Base-by-base conservation (phyloP, 2,797 vertebrate genomes). In the Macropodus opercularis region DNA sequence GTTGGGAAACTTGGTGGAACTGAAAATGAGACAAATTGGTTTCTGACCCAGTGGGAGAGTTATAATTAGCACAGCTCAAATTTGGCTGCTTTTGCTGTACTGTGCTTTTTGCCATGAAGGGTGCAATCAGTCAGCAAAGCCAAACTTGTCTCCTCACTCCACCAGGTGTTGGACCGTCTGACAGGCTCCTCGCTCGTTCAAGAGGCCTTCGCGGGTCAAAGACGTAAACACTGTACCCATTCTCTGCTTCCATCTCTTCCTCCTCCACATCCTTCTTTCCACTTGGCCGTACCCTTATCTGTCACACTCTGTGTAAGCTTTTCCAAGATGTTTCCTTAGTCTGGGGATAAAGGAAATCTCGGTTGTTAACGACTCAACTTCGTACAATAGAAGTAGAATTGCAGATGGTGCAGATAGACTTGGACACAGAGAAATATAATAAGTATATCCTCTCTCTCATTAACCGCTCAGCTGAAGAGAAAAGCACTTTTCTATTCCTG, bases 11-110 rank as follows among this genome's bases (percentile, higher is more conserved):
- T 72, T 74, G 59, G 54, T 68, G 54, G 57, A 72, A 75, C 66
- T 87, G 79, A 85, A 87, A 87, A 81, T 0, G 47, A 90, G 75
- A 89, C 79, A 87, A 84, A 87, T 85, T 87, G 77, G 72, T 80
- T 80, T 72, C 38, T 83, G 65, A 72, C 73, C 63, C 63, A 26
- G 11, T 61, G 63, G 73, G 44, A n/a, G 52, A 55, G 63, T 72
- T 85, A 62, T 74, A 79, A 86, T 87, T 80, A 85, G 77, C 63
- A 52, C 53, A 63, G 57, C 76, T 82, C 56, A 82, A 80, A 81
- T 43, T 69, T 24, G 12, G 50, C 66, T 38, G 69, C 65, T 70
- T 80, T 64, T 47, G 43, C 44, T 48, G 79, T 67, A 32, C 72
- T 13, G 10, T 46, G 9, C 51, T 48, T 65, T 75, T 59, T 40